Conservation (phyloP, 2,113 vertebrate species). For the Poecile atricapillus region DNA sequence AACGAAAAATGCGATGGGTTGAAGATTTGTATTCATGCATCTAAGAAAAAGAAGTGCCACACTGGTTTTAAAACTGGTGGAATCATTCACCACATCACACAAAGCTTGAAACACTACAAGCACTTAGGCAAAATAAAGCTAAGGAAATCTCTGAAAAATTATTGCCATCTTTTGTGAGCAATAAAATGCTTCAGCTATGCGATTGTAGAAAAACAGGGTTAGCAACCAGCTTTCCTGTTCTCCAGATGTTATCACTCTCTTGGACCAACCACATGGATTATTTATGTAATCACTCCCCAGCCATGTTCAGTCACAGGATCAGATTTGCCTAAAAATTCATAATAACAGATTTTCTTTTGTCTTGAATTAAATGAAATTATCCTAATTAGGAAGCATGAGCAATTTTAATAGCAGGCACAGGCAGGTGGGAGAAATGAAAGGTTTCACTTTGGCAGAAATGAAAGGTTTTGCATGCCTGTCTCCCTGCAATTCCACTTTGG, state of each 20-base stretch:
- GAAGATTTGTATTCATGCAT: slow-evolving; percentile 91
- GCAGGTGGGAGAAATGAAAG: not conserved
- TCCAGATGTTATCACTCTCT: not conserved
- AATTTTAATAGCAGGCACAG: not conserved
- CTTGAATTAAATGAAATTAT: not conserved
- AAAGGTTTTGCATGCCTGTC: not conserved
- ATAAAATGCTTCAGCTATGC: not conserved
- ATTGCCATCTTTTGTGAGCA: not conserved
- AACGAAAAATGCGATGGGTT: slow-evolving; percentile 91
- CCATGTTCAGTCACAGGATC: not conserved
- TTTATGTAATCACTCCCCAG: not conserved
- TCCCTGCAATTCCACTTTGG: not conserved
- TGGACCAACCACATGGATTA: not conserved
- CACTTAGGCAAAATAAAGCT: not conserved
- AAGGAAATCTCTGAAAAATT: not conserved
- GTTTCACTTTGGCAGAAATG: not conserved
- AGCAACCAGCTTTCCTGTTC: not conserved
- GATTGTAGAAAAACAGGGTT: not conserved
- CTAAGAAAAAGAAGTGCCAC: slow-evolving; percentile 67
- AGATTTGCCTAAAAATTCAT: not conserved
- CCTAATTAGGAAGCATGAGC: not conserved
- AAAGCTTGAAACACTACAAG: not conserved
- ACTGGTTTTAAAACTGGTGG: not conserved
- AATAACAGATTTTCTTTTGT: not conserved
- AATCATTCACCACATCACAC: not conserved